Conservation (phyloP, 1,140 invertebrate species). For the Tenebrio molitor region DNA sequence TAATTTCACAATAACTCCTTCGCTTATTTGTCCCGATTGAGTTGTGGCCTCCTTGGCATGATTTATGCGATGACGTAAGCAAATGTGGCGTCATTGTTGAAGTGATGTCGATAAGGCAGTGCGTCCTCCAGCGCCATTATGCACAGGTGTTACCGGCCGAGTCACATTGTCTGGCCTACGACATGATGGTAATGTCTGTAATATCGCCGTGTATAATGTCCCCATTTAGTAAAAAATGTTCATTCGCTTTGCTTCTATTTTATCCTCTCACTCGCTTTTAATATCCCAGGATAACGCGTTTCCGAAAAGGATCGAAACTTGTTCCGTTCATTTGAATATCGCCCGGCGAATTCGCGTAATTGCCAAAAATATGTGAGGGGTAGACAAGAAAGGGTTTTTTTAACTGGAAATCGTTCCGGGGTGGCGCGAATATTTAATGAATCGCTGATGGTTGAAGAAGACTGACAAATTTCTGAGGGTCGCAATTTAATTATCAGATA, state of each 20-base stretch:
- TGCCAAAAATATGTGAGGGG: conserved; percentile 5
- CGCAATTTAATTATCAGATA: conserved; percentile 35
- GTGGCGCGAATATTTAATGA: conserved; percentile 22
- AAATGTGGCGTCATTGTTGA: conserved; percentile 20
- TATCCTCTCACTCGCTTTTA: conserved; percentile 4
- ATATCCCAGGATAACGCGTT: background rate
- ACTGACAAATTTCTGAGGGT: conserved; percentile 21
- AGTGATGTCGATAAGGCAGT: conserved; percentile 31
- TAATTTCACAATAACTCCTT: conserved; percentile 5
- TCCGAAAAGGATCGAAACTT: background rate
- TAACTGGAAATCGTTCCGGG: background rate
- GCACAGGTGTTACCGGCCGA: conserved; percentile 42
- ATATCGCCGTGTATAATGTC: conserved; percentile 44
- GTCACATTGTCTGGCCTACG: conserved; percentile 46
- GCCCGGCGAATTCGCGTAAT: background rate
- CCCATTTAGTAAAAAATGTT: conserved; percentile 43
- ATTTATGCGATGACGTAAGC: conserved; percentile 21
- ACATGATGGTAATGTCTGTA: conserved; percentile 47
- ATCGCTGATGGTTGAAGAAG: conserved; percentile 10
- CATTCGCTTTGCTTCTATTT: conserved; percentile 21
- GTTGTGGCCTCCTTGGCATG: conserved; percentile 3
- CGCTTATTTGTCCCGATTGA: background rate
- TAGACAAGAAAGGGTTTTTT: background rate
- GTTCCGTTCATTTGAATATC: background rate
- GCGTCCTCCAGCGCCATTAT: conserved; percentile 43